phyloP scores from a whole-genome alignment of 2,888 invertebrate genomes.

The Nematopogon swammerdamellus region DNA sequence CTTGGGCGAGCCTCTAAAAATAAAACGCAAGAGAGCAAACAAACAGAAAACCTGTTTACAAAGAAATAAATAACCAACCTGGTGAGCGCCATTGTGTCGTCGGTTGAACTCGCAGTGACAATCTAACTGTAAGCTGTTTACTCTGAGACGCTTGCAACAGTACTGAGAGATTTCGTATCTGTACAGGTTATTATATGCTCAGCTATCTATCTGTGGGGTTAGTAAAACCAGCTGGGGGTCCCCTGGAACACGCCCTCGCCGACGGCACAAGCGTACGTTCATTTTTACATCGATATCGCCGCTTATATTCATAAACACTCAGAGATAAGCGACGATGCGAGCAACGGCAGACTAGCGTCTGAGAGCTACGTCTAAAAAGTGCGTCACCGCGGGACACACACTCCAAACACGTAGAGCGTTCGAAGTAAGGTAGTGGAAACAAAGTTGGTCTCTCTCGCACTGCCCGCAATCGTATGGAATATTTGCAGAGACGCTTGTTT shows the following conservation, averaged over 20 bases:
- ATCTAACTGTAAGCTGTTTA: neutral
- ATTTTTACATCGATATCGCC: conserved; percentile 16
- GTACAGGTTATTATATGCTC: conserved; percentile 8
- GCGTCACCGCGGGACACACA: conserved; percentile 29
- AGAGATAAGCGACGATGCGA: conserved; percentile 40
- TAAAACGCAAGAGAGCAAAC: neutral
- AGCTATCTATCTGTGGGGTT: neutral
- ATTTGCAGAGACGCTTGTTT: conserved; percentile 22
- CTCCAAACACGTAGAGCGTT: conserved; percentile 36
- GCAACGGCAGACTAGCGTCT: conserved; percentile 44
- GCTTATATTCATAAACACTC: conserved; percentile 40
- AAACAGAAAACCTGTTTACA: neutral
- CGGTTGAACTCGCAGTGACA: neutral
- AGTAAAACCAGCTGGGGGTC: neutral
- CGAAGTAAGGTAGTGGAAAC: conserved; percentile 31
- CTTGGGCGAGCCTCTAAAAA: too few relatives aligned
- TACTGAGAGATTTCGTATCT: conserved; percentile 21
- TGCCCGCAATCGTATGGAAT: conserved; percentile 50
- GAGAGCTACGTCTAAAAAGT: conserved; percentile 57
- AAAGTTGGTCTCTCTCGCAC: conserved; percentile 35
- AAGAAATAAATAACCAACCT: conserved; percentile 2
- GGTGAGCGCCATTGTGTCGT: conserved; percentile 3
- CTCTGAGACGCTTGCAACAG: conserved; percentile 21
- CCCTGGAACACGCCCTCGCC: conserved; percentile 41
- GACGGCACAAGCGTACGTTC: conserved; percentile 42